Base-by-base conservation (phyloP, 53 echinoderm and acorn worm species). In the Holothuria scabra region DNA sequence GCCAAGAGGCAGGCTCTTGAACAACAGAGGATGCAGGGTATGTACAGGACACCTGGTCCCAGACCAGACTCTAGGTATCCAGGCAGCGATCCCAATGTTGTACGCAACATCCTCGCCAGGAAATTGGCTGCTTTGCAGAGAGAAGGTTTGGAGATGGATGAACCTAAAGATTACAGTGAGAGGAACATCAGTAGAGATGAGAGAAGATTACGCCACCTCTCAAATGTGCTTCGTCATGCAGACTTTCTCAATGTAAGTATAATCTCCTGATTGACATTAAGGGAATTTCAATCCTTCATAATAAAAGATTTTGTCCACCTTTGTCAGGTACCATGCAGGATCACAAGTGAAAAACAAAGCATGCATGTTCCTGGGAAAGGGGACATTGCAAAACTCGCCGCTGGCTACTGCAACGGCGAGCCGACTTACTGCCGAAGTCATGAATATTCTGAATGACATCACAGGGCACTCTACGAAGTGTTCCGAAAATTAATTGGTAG, bases 171-270 rank as follows among this genome's bases (percentile, higher is more conserved):
- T 23, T 64, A 81, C 82, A 81, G 65, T 16, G 65, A 81, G 60
- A 34, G 60, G 62, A 81, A 81, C 23, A 37, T 64, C 46, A 81
- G 62, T 12, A 35, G 60, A 1, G 82, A 81, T 37, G 82, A 64
- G 65, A 81, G 44, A 41, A 41, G 82, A 24, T 26, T 81, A n/a
- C 63, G 44, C 4, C 82, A 81, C 46, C 22, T 81, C 19, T 63
- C 82, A 4, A 41, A 62, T 2, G 82, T 81, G 12, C 46, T 81
- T 14, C 82, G 82, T 41, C 82, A 81, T 64, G 82, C 82, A 11
- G 63, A 81, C n/a, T 81, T 81, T 46, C 60, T 81, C 11, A 81
- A 81, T 63, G 82, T 81, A 60, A 81, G 82, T 81, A 28, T 64
- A 13, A 28, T 0, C 37, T 70, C 41, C 37, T 70, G 34, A 4